phyloP scores from a whole-genome alignment of 2,888 invertebrate genomes.

The Alloplasta piceator region DNA sequence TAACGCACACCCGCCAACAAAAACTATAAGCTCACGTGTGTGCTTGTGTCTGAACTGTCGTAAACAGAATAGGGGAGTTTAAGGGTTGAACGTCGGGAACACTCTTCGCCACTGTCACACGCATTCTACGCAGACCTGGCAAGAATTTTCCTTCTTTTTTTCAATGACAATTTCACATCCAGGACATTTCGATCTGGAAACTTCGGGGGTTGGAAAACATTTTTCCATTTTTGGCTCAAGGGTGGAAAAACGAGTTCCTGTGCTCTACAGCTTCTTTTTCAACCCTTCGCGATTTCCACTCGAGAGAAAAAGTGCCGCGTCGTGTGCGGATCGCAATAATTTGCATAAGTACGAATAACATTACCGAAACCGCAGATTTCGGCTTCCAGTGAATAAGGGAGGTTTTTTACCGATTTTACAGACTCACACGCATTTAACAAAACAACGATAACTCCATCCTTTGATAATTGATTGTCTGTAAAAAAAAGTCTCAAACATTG shows the following conservation, averaged over 20 bases:
- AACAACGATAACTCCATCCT: no score
- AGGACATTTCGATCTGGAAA: constrained; percentile 33
- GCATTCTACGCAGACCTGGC: constrained; percentile 4
- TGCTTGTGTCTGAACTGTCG: constrained; percentile 1
- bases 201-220: background rate
- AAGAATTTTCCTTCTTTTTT: constrained; percentile 12
- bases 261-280: constrained; percentile 3
- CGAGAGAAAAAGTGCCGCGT: constrained; percentile 11
- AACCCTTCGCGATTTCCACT: constrained; percentile 27
- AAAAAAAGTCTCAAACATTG: no score
- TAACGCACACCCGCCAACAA: constrained; percentile 2
- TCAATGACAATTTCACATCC: constrained; percentile 32
- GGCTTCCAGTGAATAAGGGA: background rate
- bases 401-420: no score
- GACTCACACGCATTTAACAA: no score
- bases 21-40: background rate
- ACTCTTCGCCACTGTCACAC: constrained; percentile 4
- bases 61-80: constrained; percentile 13
- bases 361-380: constrained; percentile 28
- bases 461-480: no score
- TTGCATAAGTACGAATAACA: constrained; percentile 51
- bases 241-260: background rate
- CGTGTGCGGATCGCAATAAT: constrained; percentile 22
- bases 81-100: constrained; percentile 3
- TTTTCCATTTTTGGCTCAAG: background rate